Evolutionary conservation across 1,140 invertebrate genomes (phyloP), one percentile per base, ranked within the genome.

Genomic region (Planococcus citri): DNA sequence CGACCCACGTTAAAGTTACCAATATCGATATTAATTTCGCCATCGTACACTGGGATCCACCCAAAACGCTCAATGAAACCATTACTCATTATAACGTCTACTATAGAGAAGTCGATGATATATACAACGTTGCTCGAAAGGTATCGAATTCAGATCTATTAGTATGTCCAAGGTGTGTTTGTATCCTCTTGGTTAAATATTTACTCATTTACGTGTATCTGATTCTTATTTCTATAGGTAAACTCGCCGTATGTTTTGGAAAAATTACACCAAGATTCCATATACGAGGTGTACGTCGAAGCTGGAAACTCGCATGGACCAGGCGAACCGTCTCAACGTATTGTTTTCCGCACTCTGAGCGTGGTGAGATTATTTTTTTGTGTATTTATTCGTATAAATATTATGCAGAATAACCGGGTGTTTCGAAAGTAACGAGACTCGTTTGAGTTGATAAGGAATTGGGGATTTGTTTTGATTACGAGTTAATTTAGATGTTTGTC

Each of bases 261-360:
- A 78, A 82, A 85, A 72, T 79, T 92, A 24, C 82, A 86, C 73
- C 83, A 86, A 6, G 84, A 87, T 74, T 84, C 85, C 1, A 83
- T 88, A 73, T 92, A 93, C 76, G 90, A 93, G 77, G 87, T 90
- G 70, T 92, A 85, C 75, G 85, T 92, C 20, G 85, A 88, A 74
- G 88, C 89, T n/a, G 83, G 87, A 24, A 93, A 93, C 77, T 82
- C 83, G 1, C 88, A 91, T 74, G 90, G 90, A 4, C 81, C 87
- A 21, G 87, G 89, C 20, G 84, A 87, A 71, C 82, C 87, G 0
- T 91, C 89, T 14, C 80, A 85, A 14, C 82, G 89, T 72, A 79
- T 90, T 41, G 83, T 91, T 33, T 92, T 91, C 78, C 82, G 82
- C 69, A 91, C 87, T 20, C 81, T 83, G 71, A 86, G 83, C 74